Evolutionary conservation across 2,797 vertebrate genomes (phyloP), one percentile per base, ranked within the genome.

Genomic region (Gymnopithys bicolor): DNA sequence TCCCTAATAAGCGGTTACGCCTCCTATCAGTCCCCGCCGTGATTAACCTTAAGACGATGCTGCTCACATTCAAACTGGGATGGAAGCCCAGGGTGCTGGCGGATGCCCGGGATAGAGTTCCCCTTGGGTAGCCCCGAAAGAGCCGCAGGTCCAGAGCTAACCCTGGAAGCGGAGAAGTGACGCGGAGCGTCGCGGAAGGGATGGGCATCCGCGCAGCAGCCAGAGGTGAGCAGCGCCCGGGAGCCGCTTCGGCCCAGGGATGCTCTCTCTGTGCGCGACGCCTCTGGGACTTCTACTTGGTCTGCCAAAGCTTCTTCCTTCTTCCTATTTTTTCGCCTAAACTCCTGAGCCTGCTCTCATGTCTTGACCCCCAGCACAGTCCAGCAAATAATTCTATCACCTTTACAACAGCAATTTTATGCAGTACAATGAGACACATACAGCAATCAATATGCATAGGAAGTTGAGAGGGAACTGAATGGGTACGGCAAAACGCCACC

Each of bases 21-120:
- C 95, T 96, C 97, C 95, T 53, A 96, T 94, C 35, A n/a, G n/a
- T 94, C 94, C 16, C 91, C 92, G 66, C 94, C 95, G 13, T 45
- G 97, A 97, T 97, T 97, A 97, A 97, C 93, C 91, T 97, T 95
- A 48, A 56, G 90, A 93, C 94, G 68, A 81, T 95, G 88, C 92
- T 92, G 93, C 95, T 95, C 92, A 76, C 77, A 78, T 84, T 90
- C 93, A 96, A 87, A 95, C 19, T 80, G 96, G 82, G 93, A 59
- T 96, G 87, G 93, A 95, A 96, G 94, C 80, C 67, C 15, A 90
- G 81, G 87, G 82, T 89, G 74, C 63, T 74, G 76, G 83, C 49
- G 73, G 78, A 71, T 79, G 74, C 62, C 79, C 59, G 84, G 81
- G 53, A 52, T 59, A 66, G 51, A 63, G 48, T 35, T 63, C 64